Evolutionary conservation across 1,140 invertebrate species (phyloP).

Genomic region (Pissodes strobi): DNA sequence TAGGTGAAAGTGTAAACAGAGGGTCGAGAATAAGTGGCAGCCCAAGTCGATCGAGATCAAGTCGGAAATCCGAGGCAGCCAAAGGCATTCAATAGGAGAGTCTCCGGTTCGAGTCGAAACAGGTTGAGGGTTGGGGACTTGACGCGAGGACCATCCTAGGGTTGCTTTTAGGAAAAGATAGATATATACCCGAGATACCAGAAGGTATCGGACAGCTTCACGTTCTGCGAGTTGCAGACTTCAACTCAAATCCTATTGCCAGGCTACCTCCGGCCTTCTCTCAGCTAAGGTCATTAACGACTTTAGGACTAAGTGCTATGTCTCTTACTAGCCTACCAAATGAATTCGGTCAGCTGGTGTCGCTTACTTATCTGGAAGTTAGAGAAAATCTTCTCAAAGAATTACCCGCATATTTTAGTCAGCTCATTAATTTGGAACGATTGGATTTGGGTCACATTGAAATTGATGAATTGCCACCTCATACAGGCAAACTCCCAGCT

Average conservation of each 20-base stretch:
- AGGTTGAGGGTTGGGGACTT: too few relatives aligned
- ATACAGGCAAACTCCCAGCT: conserved; percentile 87
- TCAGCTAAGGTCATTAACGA: conserved; percentile 89
- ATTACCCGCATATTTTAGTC: conserved; percentile 87
- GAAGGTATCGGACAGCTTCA: conserved; percentile 95
- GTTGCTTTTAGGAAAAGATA: too few relatives aligned
- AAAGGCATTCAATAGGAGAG: too few relatives aligned
- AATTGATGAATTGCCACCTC: conserved; percentile 72
- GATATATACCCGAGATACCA: conserved; percentile 97
- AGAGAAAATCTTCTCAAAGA: conserved; percentile 95
- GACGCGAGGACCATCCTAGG: too few relatives aligned
- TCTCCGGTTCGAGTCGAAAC: too few relatives aligned
- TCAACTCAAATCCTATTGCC: conserved; percentile 95
- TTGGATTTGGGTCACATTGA: conserved; percentile 98
- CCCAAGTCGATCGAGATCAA: too few relatives aligned
- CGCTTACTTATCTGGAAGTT: conserved; percentile 90
- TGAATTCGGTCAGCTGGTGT: conserved; percentile 93
- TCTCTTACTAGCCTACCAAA: conserved; percentile 90
- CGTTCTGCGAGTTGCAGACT: conserved; percentile 91
- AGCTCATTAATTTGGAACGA: conserved; percentile 86
- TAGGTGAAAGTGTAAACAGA: too few relatives aligned
- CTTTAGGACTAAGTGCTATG: conserved; percentile 96
- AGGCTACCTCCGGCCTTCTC: conserved; percentile 93
- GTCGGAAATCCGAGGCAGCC: too few relatives aligned
- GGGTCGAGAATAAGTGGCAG: too few relatives aligned